Evolutionary conservation across 2,888 invertebrate genomes (phyloP).

Genomic region (Rhyacophila evoluta): DNA sequence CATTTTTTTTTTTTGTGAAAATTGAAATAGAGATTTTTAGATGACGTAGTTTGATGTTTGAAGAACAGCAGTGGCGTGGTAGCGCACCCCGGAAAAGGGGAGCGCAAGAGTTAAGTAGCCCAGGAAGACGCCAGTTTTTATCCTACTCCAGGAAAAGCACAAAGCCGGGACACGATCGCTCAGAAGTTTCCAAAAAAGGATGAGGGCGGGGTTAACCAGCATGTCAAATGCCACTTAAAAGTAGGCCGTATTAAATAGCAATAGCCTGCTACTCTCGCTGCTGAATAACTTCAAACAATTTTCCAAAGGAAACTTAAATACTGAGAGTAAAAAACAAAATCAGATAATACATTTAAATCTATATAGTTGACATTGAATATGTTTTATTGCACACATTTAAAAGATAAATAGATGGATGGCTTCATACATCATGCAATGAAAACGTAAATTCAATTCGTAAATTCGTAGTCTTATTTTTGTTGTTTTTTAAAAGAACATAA

Average conservation of each 20-base stretch:
- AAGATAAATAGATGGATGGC: too few relatives aligned
- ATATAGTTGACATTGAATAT: too few relatives aligned
- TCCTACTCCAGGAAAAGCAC: background rate
- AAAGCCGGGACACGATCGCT: background rate
- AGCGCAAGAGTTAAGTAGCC: background rate
- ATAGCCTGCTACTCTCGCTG: background rate
- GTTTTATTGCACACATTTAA: too few relatives aligned
- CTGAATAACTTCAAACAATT: background rate
- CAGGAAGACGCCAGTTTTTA: background rate
- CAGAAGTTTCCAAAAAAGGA: background rate
- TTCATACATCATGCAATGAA: too few relatives aligned
- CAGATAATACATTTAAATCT: too few relatives aligned
- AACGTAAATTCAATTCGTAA: too few relatives aligned
- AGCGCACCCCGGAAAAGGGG: background rate
- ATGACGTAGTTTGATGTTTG: background rate
- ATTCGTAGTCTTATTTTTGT: too few relatives aligned
- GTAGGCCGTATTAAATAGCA: background rate
- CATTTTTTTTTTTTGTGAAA: too few relatives aligned
- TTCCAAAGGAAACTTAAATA: background rate
- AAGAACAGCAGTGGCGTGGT: background rate
- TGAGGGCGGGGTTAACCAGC: background rate
- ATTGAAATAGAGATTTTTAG: too few relatives aligned
- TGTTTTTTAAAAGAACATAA: too few relatives aligned
- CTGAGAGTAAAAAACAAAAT: too few relatives aligned
- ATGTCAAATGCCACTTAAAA: constrained; percentile 14